Evolutionary conservation across 1,140 invertebrate species (phyloP).

Genomic region (Dolichoris vasculosae): DNA sequence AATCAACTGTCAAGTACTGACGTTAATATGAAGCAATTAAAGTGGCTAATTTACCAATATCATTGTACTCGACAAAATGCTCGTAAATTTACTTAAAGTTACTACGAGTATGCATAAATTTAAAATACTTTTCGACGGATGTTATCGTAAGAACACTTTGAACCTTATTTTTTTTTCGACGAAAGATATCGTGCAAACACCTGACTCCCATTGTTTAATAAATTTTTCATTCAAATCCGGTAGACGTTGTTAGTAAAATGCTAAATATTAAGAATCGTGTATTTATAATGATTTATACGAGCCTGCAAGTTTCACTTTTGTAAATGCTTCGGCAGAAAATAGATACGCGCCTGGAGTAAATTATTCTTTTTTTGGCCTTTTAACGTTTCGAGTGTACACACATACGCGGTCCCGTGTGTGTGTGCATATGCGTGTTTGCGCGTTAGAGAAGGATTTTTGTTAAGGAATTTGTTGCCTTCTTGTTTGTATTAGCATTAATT

Average conservation of each 20-base stretch:
- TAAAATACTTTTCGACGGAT: not conserved
- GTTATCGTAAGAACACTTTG: not conserved
- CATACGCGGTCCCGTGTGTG: no score
- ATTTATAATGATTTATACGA: constrained; percentile 16
- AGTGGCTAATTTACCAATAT: not conserved
- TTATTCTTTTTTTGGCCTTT: not conserved
- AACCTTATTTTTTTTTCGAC: not conserved
- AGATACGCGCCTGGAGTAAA: constrained; percentile 1
- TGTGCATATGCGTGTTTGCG: no score
- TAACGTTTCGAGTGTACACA: not conserved
- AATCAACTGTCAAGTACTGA: not conserved
- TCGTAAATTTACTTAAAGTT: not conserved
- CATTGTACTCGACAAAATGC: not conserved
- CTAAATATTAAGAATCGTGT: not conserved
- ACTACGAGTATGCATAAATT: not conserved
- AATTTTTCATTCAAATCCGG: not conserved
- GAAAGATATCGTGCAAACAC: not conserved
- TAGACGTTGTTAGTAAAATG: not conserved
- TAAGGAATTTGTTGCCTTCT: not conserved
- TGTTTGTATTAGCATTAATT: not conserved
- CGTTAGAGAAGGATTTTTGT: no score
- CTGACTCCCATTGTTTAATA: not conserved
- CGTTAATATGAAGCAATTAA: not conserved
- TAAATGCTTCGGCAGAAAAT: constrained; percentile 4
- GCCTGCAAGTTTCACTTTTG: not conserved